phyloP scores from a whole-genome alignment of 2,113 vertebrate species.

The Felis chaus region DNA sequence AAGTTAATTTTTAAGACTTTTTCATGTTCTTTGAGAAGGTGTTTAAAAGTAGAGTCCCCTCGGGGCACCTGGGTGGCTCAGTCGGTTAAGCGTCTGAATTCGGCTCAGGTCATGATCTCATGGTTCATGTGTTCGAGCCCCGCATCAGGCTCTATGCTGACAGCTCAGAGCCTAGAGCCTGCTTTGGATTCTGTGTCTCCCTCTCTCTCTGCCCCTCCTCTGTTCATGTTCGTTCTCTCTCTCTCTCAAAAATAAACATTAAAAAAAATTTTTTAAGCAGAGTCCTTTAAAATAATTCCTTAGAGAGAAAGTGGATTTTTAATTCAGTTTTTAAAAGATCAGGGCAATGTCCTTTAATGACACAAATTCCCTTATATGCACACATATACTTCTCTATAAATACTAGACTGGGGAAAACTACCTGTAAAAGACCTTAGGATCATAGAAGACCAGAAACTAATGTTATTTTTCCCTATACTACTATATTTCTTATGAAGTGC shows the following conservation, averaged over 20 bases:
- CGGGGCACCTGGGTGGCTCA: too few species aligned
- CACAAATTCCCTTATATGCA: background rate
- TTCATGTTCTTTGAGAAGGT: background rate
- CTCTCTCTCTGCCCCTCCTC: too few species aligned
- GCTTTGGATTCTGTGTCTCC: too few species aligned
- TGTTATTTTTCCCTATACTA: background rate
- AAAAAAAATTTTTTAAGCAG: background rate
- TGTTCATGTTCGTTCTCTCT: too few species aligned
- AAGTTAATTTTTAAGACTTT: slow-evolving; percentile 19
- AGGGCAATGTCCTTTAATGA: background rate
- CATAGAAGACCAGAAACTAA: background rate
- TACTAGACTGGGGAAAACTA: background rate
- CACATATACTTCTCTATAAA: background rate
- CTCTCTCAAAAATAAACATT: too few species aligned
- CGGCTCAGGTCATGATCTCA: too few species aligned
- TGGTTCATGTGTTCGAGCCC: too few species aligned
- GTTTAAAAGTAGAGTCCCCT: background rate
- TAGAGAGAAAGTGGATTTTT: slow-evolving; percentile 13
- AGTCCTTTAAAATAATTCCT: background rate
- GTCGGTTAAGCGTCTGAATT: too few species aligned
- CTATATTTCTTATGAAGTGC: background rate
- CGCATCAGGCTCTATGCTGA: too few species aligned
- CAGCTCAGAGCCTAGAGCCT: too few species aligned
- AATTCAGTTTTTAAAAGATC: background rate
- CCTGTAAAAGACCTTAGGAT: background rate